phyloP scores from a whole-genome alignment of 2,113 vertebrate species.

The Acanthochromis polyacanthus region DNA sequence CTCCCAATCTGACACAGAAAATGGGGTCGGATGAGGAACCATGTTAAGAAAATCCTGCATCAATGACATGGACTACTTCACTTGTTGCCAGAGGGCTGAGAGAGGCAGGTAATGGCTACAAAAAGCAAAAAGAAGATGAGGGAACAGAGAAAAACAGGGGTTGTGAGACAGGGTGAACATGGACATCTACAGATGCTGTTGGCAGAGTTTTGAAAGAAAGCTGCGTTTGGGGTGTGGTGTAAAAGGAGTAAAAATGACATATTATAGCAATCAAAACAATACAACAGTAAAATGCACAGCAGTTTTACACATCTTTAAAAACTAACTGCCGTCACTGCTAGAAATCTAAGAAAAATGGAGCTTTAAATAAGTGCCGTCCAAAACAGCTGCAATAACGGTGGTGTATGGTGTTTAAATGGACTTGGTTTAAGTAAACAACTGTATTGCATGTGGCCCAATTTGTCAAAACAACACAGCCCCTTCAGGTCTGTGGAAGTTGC shows the following conservation, averaged over 20 bases:
- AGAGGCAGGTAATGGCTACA: slow-evolving; percentile 45
- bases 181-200: slow-evolving; percentile 8
- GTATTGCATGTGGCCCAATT: slow-evolving; percentile 65
- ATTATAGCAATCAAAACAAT: slow-evolving; percentile 2
- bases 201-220: slow-evolving; percentile 5
- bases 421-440: slow-evolving; percentile 59
- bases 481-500: slow-evolving; percentile 61
- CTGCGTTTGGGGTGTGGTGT: not conserved
- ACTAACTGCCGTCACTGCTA: not conserved
- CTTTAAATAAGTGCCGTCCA: slow-evolving; percentile 22
- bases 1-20: slow-evolving; percentile 65
- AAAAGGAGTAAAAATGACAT: not conserved
- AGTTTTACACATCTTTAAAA: slow-evolving; percentile 3
- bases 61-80: slow-evolving; percentile 69
- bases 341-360: not conserved
- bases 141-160: slow-evolving; percentile 42
- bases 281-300: not conserved
- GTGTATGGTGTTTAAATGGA: slow-evolving; percentile 51
- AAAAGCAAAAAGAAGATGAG: slow-evolving; percentile 52
- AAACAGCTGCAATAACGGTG: slow-evolving; percentile 43
- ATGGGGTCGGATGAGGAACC: slow-evolving; percentile 51
- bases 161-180: slow-evolving; percentile 24
- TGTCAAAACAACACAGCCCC: slow-evolving; percentile 66
- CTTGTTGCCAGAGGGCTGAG: slow-evolving; percentile 60
- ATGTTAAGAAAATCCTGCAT: slow-evolving; percentile 75